A percentile compares a stretch with the other conserved stretches of the same genome.
These are phyloP conservation scores for Microcaecilia unicolor DNA, from an alignment of 2,797 vertebrate species.

Conservation along the genomic window DNA sequence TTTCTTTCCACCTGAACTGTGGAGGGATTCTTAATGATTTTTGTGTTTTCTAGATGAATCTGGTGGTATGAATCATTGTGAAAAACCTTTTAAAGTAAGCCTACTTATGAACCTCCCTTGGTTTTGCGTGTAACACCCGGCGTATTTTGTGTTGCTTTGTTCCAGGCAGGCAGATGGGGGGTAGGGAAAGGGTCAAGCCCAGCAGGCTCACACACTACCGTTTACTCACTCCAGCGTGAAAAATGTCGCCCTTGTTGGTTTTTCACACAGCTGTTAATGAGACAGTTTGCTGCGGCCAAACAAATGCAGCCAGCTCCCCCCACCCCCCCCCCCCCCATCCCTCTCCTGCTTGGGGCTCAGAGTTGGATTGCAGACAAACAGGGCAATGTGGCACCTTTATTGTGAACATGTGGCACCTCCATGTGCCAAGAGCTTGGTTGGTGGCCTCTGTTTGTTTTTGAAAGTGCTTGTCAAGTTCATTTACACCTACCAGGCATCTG, in stretches of 20 bases:
- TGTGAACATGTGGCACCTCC: constrained; percentile 34
- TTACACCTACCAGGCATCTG: constrained; percentile 28
- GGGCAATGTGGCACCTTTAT: constrained; percentile 23
- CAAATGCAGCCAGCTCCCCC: constrained; percentile 17
- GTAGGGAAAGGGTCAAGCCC: constrained; percentile 20
- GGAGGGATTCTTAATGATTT: too few species aligned
- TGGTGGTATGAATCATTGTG: too few species aligned
- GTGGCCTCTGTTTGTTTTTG: constrained; percentile 45
- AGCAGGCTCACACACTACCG: constrained; percentile 16
- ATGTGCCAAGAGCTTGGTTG: constrained; percentile 38
- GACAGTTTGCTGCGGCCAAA: constrained; percentile 39
- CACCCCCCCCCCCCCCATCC: constrained; percentile 9
- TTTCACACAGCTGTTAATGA: constrained; percentile 51
- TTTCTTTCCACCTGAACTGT: too few species aligned
- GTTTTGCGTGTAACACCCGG: not conserved
- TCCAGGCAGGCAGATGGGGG: constrained; percentile 37
- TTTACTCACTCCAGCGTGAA: constrained; percentile 38
- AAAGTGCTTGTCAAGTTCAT: constrained; percentile 43
- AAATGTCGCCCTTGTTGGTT: constrained; percentile 27
- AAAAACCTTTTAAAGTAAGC: too few species aligned
- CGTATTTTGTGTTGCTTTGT: constrained; percentile 10
- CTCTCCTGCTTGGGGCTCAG: constrained; percentile 17
- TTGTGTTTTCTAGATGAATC: too few species aligned
- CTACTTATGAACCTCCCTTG: accelerated
- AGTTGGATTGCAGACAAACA: constrained; percentile 3